Evolutionary conservation across 2,888 invertebrate species (phyloP), one percentile per base, ranked within the genome.

Genomic region (Linnaemya vulpina): DNA sequence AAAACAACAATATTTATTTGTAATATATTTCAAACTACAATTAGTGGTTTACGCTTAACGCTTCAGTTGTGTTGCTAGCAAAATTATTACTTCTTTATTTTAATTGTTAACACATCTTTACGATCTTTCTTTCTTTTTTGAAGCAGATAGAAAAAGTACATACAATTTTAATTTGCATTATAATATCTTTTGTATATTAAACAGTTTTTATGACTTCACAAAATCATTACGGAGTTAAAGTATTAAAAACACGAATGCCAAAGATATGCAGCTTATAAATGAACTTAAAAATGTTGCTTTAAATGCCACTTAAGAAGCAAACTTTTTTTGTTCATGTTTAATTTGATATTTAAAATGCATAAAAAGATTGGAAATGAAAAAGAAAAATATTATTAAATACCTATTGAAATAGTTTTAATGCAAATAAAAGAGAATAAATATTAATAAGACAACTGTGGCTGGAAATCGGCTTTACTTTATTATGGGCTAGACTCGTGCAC

Each of bases 341-440:
- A 73, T 62, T 74, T 62, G 74, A 51, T 22, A 74, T 74, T 74
- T 35, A 38, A 73, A 73, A 73, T 46, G 43, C 43, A 60, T 35
- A 46, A 35, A 46, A n/a, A 20, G 43, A 20, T 2, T 1, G 2
- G 4, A 30, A 58, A 25, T 15, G 30, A 20, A 4, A 8, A 13
- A 22, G 30, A 0, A 25, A 25, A 15, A 13, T 25, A 22, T 30
- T 17, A 11, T 53, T 53, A 22, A 53, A 1, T 8, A 35, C 15
- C 53, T 38, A 15, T 53, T 38, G 22, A 40, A 51, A 22, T 53
- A 53, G 20, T 51, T 20, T 7, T 25, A 22, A 22, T 13, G 15
- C 15, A 17, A 60, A 38, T 17, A 11, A 40, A 38, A 38, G 8
- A 38, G 38, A 38, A 7, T 7, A 38, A 38, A 38, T 38, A 38